Conservation (phyloP, 2,888 invertebrate species). For the Polyommatus iphigenia region DNA sequence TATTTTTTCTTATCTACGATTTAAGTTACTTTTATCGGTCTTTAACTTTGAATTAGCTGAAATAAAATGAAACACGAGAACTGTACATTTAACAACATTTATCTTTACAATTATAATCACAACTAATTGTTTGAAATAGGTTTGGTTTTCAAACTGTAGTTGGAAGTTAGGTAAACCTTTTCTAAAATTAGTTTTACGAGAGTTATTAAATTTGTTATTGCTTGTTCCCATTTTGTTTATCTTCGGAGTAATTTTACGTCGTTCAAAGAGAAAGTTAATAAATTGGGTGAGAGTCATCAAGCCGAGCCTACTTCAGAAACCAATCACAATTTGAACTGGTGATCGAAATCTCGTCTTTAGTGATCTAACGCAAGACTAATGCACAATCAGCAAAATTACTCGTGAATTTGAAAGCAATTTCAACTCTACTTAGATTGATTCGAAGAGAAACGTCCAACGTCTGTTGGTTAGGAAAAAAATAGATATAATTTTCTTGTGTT, state of each 20-base stretch:
- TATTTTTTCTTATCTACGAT: constrained; percentile 1
- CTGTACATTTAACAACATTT: not conserved
- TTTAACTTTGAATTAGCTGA: not conserved
- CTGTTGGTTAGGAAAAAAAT: not conserved
- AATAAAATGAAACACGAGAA: not conserved
- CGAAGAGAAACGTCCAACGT: not conserved
- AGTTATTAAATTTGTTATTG: constrained; percentile 12
- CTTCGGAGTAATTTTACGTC: not conserved
- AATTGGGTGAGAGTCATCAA: not conserved
- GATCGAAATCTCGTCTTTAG: not conserved
- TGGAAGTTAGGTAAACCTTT: not conserved
- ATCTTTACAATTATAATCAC: not conserved
- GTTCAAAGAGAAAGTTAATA: not conserved
- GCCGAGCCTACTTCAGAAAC: not conserved
- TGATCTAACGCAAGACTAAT: constrained; percentile 3
- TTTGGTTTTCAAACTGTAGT: constrained; percentile 10
- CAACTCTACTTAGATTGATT: constrained; percentile 1
- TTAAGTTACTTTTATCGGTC: not conserved
- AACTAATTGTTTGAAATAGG: not conserved
- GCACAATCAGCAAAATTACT: not conserved
- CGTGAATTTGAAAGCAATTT: not conserved
- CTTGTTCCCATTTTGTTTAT: not conserved
- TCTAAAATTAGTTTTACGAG: not conserved
- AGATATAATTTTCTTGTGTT: not conserved
- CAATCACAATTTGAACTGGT: constrained; percentile 2